Evolutionary conservation across 2,888 invertebrate species (phyloP).

Genomic region (Luffia ferchaultella): DNA sequence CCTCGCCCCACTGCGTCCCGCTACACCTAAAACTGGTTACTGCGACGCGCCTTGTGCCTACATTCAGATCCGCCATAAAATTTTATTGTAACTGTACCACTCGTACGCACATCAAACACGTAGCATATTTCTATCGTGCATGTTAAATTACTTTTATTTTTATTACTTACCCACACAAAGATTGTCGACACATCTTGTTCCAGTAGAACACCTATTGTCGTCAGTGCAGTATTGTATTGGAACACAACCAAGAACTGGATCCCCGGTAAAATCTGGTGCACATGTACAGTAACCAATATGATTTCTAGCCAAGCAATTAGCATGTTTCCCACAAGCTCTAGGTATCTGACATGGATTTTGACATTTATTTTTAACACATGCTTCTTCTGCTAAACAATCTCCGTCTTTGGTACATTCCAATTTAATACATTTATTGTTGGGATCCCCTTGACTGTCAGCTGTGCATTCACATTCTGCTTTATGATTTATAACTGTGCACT

Average conservation of each 20-base stretch:
- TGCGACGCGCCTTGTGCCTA: too few species aligned
- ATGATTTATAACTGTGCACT: constrained; percentile 76
- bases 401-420: constrained; percentile 82
- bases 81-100: too few species aligned
- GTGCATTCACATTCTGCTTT: constrained; percentile 79
- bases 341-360: constrained; percentile 81
- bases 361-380: constrained; percentile 83
- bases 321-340: constrained; percentile 84
- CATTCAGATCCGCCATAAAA: too few species aligned
- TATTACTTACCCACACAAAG: constrained; percentile 73
- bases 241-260: constrained; percentile 86
- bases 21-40: too few species aligned
- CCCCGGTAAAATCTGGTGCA: constrained; percentile 83
- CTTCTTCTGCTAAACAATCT: constrained; percentile 75
- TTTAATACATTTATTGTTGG: constrained; percentile 73
- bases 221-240: constrained; percentile 82
- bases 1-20: too few species aligned
- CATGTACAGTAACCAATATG: constrained; percentile 88
- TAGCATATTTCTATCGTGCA: too few species aligned
- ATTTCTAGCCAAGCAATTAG: constrained; percentile 77
- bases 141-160: constrained; percentile 1
- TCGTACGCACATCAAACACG: too few species aligned
- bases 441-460: constrained; percentile 77
- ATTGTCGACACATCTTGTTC: constrained; percentile 84
- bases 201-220: constrained; percentile 83